A percentile compares a stretch with the other conserved stretches of the same genome.
phyloP scores from a whole-genome alignment of 1,140 invertebrate species.

The Cephus cinctus region DNA sequence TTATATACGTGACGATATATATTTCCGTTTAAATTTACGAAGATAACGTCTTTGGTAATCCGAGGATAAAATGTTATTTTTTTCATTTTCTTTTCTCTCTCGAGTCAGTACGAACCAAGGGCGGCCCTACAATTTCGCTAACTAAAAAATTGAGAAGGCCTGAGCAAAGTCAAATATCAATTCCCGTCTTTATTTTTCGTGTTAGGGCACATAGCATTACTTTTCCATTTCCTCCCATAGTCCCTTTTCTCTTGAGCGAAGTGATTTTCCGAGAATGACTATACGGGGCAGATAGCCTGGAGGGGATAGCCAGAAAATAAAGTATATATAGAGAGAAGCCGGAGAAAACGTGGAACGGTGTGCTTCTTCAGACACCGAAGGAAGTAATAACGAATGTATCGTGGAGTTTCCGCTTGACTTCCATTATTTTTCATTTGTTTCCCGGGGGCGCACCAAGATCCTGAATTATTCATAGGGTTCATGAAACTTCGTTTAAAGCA shows the following conservation, averaged over 20 bases:
- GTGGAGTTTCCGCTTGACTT: slow-evolving; percentile 35
- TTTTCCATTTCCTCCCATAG: slow-evolving; percentile 10
- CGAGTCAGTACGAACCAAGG: too few relatives aligned
- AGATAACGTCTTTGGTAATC: too few relatives aligned
- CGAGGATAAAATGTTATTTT: too few relatives aligned
- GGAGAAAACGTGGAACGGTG: slow-evolving; percentile 5
- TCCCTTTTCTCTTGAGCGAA: slow-evolving; percentile 1
- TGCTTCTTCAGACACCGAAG: background rate
- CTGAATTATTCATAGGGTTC: slow-evolving; percentile 44
- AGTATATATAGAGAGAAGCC: slow-evolving; percentile 4
- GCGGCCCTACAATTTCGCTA: too few relatives aligned
- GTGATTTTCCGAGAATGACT: background rate
- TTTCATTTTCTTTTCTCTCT: slow-evolving; percentile 6
- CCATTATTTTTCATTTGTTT: slow-evolving; percentile 50
- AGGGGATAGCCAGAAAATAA: too few relatives aligned
- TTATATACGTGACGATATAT: background rate
- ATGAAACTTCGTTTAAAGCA: slow-evolving; percentile 28
- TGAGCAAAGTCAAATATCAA: too few relatives aligned
- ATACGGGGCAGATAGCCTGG: too few relatives aligned
- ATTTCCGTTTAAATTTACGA: background rate
- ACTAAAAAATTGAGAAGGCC: too few relatives aligned
- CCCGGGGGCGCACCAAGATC: slow-evolving; percentile 16
- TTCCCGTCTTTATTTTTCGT: slow-evolving; percentile 14
- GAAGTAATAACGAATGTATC: slow-evolving; percentile 38
- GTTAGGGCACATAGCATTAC: slow-evolving; percentile 12